Evolutionary conservation across 2,888 invertebrate genomes (phyloP), one percentile per base, ranked within the genome.

Genomic region (Apamea epomidion): DNA sequence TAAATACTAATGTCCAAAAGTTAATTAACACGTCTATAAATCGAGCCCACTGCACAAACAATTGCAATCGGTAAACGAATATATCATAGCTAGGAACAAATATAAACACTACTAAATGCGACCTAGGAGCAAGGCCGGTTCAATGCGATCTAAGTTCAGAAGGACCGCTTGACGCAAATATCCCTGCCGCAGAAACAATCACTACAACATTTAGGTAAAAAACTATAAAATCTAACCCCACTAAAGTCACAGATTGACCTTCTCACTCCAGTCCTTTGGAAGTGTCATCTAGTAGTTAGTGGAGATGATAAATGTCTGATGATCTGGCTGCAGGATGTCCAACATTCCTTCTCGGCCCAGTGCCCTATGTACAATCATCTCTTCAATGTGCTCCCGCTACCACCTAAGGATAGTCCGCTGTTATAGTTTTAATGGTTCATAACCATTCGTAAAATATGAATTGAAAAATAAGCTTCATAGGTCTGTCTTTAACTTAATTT

Each of bases 31-130:
- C 25, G 72, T 86, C 73, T 60, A 62, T 81, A 68, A 76, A 74
- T 78, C 68, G 76, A 62, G 75, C 69, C 81, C 79, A 83, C 74
- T 80, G 70, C 87, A 83, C 82, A 87, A 82, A 88, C 85, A 87
- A 81, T 76, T 78, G 77, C 76, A 82, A 82, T 88, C 81, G 62
- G 72, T 80, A 54, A 65, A 69, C 62, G 54, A 82, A 84, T 82
- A 87, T 77, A 85, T 81, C 81, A 85, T 76, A 62, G 68, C 48
- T 70, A 78, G 76, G 65, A 80, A 76, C 78, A 82, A 81, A 72
- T 78, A 81, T 62, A 73, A 65, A 85, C 54, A 65, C 32, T 74
- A 81, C n/a, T 77, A 64, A 80, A 74, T 64, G 14, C 54, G 85
- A 68, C 74, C 78, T 86, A 80, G 74, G 69, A 65, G 80, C 81